Evolutionary conservation across 2,113 vertebrate genomes (phyloP).

Genomic region (Lepisosteus osseus): DNA sequence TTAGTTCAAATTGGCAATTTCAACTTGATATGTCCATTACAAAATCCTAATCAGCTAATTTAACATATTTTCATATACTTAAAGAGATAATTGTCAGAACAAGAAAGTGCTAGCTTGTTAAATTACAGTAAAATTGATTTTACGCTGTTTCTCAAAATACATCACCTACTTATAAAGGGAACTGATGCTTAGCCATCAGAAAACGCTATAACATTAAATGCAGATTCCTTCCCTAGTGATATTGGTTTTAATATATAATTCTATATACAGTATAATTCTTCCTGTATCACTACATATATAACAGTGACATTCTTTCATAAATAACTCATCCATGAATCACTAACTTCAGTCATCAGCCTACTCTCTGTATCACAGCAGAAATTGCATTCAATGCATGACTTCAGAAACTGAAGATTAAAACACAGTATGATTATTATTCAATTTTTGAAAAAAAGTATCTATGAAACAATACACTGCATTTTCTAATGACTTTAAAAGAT

Average conservation of each 20-base stretch:
- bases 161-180: conserved; percentile 35
- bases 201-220: conserved; percentile 50
- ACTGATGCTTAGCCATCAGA: conserved; percentile 41
- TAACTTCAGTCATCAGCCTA: conserved; percentile 31
- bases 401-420: too few species aligned
- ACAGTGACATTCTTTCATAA: conserved; percentile 29
- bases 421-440: too few species aligned
- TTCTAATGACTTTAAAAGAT: too few species aligned
- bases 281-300: conserved; percentile 52
- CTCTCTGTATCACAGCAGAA: neutral
- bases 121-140: conserved; percentile 38
- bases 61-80: conserved; percentile 28
- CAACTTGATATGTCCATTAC: conserved; percentile 34
- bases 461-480: too few species aligned
- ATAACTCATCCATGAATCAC: conserved; percentile 45
- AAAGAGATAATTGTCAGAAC: conserved; percentile 36
- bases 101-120: conserved; percentile 30
- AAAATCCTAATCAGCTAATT: conserved; percentile 23
- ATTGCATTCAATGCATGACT: too few species aligned
- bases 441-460: too few species aligned
- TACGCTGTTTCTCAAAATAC: conserved; percentile 48
- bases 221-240: conserved; percentile 45
- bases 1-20: conserved; percentile 31
- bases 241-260: conserved; percentile 64
- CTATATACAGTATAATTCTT: conserved; percentile 27